Base-by-base conservation (phyloP, 2,797 vertebrate species). In the Leucoraja ocellata region DNA sequence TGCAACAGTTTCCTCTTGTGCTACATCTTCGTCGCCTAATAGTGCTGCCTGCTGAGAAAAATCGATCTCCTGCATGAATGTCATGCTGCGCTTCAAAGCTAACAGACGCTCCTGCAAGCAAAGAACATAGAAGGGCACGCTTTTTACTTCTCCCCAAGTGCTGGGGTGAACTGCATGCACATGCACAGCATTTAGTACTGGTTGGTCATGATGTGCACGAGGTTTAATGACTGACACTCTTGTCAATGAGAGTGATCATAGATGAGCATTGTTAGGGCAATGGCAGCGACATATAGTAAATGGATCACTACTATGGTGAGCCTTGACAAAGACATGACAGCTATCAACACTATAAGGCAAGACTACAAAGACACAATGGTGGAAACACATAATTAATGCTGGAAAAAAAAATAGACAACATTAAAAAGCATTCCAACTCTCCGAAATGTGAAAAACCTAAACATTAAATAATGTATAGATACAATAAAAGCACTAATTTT, bases 51-150 rank as follows among this genome's bases (percentile, higher is more conserved):
- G 98, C 97, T 99, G 98, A 96, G 98, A 98, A 95, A 98, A 99
- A 97, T 99, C 98, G 98, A 99, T 98, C 95, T 98, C 98, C 96
- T 99, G 99, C 99, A 99, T 99, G 97, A 99, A 99, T 96, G 98
- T 99, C 98, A 99, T 97, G 98, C 98, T 99, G 97, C 98, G 98
- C 97, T 98, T 99, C 96, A 99, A 96, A 96, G 98, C 98, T 97
- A 98, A 97, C 95, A 99, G 98, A 95, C 98, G 98, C 96, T 99
- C 99, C 99, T 99, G 96, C 95, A 96, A 97, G 95, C 96, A 97
- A 95, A 98, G 95, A 96, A 95, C 95, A 96, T 96, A 97, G 96
- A 96, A 96, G 96, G 94, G 96, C 95, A 95, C 96, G 95, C 95
- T 94, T 95, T 97, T 96, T 96, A 97, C 94, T 95, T 96, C 95